phyloP scores from a whole-genome alignment of 2,888 invertebrate species.

The Lepidochrysops patricia region DNA sequence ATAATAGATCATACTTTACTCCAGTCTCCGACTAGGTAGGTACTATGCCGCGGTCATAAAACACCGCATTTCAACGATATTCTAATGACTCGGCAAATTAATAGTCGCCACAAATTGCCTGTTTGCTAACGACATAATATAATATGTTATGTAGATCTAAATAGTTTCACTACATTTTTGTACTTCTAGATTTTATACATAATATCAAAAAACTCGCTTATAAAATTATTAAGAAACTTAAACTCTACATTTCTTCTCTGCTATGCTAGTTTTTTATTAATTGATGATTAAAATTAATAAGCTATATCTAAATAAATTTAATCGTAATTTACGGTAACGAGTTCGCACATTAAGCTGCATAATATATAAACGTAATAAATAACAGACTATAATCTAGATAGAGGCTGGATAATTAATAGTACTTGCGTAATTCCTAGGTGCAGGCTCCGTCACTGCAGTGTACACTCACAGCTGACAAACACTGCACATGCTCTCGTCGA shows the following conservation, averaged over 20 bases:
- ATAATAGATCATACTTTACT: no score
- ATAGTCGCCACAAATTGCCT: not conserved
- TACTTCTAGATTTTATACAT: not conserved
- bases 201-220: not conserved
- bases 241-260: not conserved
- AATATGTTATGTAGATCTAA: not conserved
- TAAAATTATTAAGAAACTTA: not conserved
- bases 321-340: not conserved
- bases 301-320: not conserved
- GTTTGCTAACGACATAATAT: not conserved
- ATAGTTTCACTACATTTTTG: not conserved
- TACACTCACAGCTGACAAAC: constrained; percentile 19
- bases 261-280: not conserved
- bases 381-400: constrained; percentile 16
- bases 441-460: constrained; percentile 25
- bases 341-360: not conserved
- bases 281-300: not conserved
- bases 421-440: constrained; percentile 29
- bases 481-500: constrained; percentile 12
- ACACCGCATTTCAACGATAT: not conserved
- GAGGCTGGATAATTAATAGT: constrained; percentile 24
- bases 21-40: no score
- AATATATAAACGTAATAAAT: not conserved
- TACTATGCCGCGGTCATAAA: no score
- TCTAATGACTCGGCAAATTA: not conserved